Percentiles rank a stretch among this genome's conserved stretches.
phyloP scores from a whole-genome alignment of 2,888 invertebrate species.

The Erebia epiphron region DNA sequence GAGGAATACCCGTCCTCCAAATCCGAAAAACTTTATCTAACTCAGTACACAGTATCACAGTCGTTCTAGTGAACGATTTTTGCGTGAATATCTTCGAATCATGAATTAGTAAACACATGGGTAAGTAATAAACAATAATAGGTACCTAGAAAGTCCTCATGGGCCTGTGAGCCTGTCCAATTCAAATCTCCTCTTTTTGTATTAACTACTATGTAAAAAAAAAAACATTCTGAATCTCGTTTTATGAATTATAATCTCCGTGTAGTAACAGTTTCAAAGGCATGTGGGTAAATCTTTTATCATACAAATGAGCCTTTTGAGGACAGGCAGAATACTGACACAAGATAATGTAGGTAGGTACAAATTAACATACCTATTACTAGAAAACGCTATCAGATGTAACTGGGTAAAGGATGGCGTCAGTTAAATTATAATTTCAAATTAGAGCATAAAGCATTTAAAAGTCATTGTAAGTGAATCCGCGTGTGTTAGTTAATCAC shows the following conservation, averaged over 20 bases:
- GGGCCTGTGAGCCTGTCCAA: too few relatives aligned
- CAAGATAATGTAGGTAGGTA: conserved; percentile 14
- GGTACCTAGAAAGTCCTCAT: too few relatives aligned
- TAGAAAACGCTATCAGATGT: conserved; percentile 27
- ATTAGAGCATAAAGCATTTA: conserved; percentile 2
- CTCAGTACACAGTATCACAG: too few relatives aligned
- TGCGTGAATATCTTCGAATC: too few relatives aligned
- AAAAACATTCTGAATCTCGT: not conserved
- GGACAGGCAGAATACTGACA: conserved; percentile 15
- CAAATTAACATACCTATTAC: conserved; percentile 26
- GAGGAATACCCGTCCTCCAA: too few relatives aligned
- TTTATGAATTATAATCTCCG: not conserved
- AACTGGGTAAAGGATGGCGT: conserved; percentile 24
- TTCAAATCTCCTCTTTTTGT: too few relatives aligned
- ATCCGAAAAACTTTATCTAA: too few relatives aligned
- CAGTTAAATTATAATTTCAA: conserved; percentile 29
- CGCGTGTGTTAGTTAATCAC: conserved; percentile 6
- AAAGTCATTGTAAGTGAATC: conserved; percentile 14
- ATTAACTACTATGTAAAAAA: too few relatives aligned
- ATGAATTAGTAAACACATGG: too few relatives aligned
- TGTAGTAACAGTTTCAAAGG: not conserved
- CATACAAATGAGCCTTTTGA: conserved; percentile 27
- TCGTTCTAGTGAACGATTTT: too few relatives aligned
- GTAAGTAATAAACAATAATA: too few relatives aligned
- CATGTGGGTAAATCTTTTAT: conserved; percentile 21